These are phyloP conservation scores for Lepus timidus DNA, from an alignment of 2,113 vertebrate species.

Conservation along the genomic window DNA sequence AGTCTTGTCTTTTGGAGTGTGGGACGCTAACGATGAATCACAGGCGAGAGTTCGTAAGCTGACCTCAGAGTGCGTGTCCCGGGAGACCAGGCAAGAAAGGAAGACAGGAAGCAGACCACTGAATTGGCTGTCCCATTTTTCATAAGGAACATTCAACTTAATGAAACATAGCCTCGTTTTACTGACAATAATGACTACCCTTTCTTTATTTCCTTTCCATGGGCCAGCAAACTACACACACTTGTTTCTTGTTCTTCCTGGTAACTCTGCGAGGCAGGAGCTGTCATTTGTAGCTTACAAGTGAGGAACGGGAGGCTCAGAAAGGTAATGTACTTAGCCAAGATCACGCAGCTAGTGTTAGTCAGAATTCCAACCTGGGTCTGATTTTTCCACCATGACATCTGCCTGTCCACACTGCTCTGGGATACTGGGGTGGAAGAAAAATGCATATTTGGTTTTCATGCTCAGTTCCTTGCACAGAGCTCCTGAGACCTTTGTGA, in stretches of 20 bases:
- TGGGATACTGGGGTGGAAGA: not conserved
- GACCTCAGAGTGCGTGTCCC: not conserved
- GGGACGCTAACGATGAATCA: slow-evolving; percentile 58
- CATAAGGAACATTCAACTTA: slow-evolving; percentile 68
- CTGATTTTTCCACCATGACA: not conserved
- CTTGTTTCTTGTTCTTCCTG: not conserved
- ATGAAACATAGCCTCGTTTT: slow-evolving; percentile 72
- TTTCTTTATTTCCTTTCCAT: slow-evolving; percentile 56
- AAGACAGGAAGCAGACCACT: slow-evolving; percentile 59
- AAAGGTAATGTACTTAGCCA: slow-evolving; percentile 34
- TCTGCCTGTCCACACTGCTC: not conserved
- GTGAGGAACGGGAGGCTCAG: not conserved
- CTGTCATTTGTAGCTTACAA: not conserved
- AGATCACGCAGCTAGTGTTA: not conserved
- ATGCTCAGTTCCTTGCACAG: not conserved
- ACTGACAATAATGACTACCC: slow-evolving; percentile 67
- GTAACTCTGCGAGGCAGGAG: not conserved
- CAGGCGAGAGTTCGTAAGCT: not conserved
- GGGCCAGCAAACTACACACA: slow-evolving; percentile 18
- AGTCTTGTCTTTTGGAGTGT: not conserved
- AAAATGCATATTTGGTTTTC: not conserved
- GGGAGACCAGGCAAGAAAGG: not conserved
- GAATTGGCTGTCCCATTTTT: slow-evolving; percentile 75
- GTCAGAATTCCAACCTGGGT: not conserved
- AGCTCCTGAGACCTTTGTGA: not conserved